Conservation (phyloP, 2,888 invertebrate genomes). For the Coremacera marginata region DNA sequence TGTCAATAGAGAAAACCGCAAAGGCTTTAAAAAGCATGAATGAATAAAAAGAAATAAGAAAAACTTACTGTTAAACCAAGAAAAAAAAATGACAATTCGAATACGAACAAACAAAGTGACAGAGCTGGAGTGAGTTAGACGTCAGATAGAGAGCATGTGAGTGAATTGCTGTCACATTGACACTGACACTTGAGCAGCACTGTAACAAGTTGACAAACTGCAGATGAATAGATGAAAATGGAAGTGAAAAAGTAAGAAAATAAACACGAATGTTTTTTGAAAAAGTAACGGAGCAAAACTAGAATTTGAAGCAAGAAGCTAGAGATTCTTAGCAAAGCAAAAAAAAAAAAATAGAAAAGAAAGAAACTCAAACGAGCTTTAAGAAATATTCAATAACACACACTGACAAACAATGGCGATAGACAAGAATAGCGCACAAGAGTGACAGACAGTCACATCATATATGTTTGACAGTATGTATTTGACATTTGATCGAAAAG, state of each 20-base stretch:
- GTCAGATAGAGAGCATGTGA: not conserved
- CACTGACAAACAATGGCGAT: not conserved
- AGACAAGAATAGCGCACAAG: not conserved
- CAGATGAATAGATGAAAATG: not conserved
- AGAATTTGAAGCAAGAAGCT: not conserved
- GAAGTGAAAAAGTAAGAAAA: not conserved
- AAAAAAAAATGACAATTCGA: no score
- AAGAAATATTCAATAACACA: not conserved
- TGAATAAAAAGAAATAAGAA: no score
- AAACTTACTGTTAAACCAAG: no score
- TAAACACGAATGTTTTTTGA: not conserved
- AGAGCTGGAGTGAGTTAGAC: not conserved
- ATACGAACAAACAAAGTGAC: not conserved
- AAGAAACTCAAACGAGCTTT: not conserved
- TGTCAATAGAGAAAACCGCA: not conserved
- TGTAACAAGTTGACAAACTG: conserved; percentile 6
- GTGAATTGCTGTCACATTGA: not conserved
- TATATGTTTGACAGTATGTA: no score
- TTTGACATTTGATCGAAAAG: no score
- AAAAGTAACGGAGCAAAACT: not conserved
- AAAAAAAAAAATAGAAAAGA: not conserved
- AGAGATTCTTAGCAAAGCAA: not conserved
- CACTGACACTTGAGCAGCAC: not conserved
- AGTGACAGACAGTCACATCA: no score
- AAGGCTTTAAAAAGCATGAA: no score